These are phyloP conservation scores for Naso thynnoides DNA, from an alignment of 2,797 vertebrate species.

Conservation along the genomic window DNA sequence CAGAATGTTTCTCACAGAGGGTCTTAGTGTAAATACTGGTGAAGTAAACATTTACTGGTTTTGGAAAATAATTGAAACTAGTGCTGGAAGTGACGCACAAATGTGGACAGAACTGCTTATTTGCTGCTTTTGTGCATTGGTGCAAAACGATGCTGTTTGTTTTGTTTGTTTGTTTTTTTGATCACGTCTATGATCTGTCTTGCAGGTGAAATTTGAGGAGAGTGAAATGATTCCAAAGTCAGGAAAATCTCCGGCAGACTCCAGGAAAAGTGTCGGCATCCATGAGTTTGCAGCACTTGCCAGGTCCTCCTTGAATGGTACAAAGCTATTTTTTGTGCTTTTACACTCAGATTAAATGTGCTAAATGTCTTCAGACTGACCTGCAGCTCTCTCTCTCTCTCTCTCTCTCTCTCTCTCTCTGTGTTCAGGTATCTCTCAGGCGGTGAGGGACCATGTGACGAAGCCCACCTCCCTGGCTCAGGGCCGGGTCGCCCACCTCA, in stretches of 20 bases:
- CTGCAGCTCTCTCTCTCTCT: background rate
- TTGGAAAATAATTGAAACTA: background rate
- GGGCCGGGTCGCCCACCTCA: conserved; percentile 97
- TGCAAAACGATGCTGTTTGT: background rate
- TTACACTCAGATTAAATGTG: background rate
- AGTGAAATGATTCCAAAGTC: conserved; percentile 99
- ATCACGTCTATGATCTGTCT: conserved; percentile 15
- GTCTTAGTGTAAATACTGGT: background rate
- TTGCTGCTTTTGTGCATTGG: background rate
- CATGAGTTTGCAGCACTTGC: conserved; percentile 98
- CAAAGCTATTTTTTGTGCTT: background rate
- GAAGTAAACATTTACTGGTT: conserved; percentile 13
- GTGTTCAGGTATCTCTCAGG: conserved; percentile 96
- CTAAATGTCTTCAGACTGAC: background rate
- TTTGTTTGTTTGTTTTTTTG: too few species aligned
- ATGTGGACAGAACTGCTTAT: background rate
- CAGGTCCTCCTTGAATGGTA: conserved; percentile 97
- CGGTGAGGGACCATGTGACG: conserved; percentile 97
- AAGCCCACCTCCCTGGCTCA: conserved; percentile 98
- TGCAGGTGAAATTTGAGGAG: conserved; percentile 96
- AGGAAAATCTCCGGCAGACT: conserved; percentile 82
- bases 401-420: too few species aligned
- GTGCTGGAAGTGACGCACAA: background rate
- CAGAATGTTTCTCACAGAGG: conserved; percentile 15
- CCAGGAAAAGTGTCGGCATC: conserved; percentile 93